Percentiles rank a stretch among this genome's conserved stretches.
Evolutionary conservation across 2,888 invertebrate genomes (phyloP).

Genomic region (Philereme transversata): DNA sequence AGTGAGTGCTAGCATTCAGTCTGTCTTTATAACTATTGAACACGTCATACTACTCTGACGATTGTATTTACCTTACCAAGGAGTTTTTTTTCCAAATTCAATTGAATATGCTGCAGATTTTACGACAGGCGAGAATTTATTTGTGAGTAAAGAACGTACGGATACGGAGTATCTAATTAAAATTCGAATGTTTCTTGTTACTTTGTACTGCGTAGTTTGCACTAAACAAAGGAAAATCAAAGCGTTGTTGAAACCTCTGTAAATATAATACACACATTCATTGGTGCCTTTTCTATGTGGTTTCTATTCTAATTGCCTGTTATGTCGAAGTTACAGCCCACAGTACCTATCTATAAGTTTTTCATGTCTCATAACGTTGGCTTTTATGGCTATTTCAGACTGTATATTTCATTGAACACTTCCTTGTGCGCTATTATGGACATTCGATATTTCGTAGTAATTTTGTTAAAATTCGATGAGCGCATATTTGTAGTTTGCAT

Average conservation of each 20-base stretch:
- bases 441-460: constrained; percentile 7
- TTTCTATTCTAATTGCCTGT: constrained; percentile 21
- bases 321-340: constrained; percentile 14
- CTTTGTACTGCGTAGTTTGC: background rate
- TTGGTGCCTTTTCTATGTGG: constrained; percentile 47
- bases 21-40: constrained; percentile 40
- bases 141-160: too few relatives aligned
- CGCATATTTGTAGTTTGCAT: too few relatives aligned
- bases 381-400: constrained; percentile 19
- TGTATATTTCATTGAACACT: constrained; percentile 7
- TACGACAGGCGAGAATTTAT: constrained; percentile 2
- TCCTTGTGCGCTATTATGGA: constrained; percentile 12
- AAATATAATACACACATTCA: constrained; percentile 38
- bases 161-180: background rate
- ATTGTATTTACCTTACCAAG: constrained; percentile 13
- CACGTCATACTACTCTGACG: constrained; percentile 26
- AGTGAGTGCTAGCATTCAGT: constrained; percentile 44
- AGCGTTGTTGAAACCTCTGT: constrained; percentile 1
- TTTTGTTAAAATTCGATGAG: background rate
- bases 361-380: constrained; percentile 17
- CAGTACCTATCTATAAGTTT: constrained; percentile 8
- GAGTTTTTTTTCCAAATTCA: constrained; percentile 7
- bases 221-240: background rate
- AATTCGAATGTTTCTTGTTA: background rate
- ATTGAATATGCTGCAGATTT: constrained; percentile 5